Base-by-base conservation (phyloP, 37 sponge, comb jelly and placozoan species). In the Theonella swinhoei region DNA sequence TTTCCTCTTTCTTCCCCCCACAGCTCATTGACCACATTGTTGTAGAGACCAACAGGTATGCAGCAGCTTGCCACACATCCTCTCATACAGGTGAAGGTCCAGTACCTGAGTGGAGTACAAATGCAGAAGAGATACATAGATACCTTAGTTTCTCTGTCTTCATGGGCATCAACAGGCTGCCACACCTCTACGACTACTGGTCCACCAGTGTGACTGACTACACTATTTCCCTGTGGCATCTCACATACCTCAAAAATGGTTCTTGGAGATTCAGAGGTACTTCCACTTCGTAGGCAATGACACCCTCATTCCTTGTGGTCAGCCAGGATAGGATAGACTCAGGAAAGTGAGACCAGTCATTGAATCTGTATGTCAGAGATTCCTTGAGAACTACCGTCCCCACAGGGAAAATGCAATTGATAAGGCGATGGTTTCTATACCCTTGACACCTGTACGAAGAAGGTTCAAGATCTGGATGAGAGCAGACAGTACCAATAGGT, bases 351-450 rank as follows among this genome's bases (percentile, higher is more conserved):
- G 43, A 4, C 80, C 80, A 14, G 60, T 80, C 0, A 33, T 80
- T 42, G 41, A 34, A 4, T 28, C 31, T 68, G 29, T 80, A 7
- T 20, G 8, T 24, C 32, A 68, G 9, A 24, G 40, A 24, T 37
- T 79, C 54, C 28, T 39, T 0, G 68, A 31, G 1, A 11, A 17
- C 23, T 82, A 72, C 62, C 37, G 63, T 28, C 75, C 64, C 36
- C 58, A n/a, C 28, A 71, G 58, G 43, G 83, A 82, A 62, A 62
- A 40, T 36, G 64, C 37, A 33, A 34, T 82, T n/a, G 83, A 71
- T 62, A 75, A 82, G 39, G 83, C 83, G 4, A 82, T 82, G 83
- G 43, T 82, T 17, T 29, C 35, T 32, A 28, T 83, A 28, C 75
- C 76, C 0, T 11, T 61, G 75, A 83, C 74, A 33, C 84, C 84